Percentiles rank a stretch among this genome's conserved stretches.
phyloP scores from a whole-genome alignment of 2,113 vertebrate genomes.

The Heptranchias perlo region DNA sequence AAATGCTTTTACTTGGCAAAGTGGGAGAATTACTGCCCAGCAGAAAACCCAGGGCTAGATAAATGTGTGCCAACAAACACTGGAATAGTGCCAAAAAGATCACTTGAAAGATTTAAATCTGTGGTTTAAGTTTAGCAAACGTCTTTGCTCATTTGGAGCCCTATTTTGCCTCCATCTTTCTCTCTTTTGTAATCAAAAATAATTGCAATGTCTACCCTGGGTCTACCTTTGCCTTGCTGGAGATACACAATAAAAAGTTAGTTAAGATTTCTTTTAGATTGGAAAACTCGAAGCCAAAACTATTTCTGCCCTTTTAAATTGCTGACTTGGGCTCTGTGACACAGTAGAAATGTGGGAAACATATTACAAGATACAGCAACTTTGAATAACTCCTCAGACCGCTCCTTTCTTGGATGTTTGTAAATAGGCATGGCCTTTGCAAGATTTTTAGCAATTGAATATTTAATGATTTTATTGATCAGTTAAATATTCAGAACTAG shows the following conservation, averaged over 20 bases:
- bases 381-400: not conserved
- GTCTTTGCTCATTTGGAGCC: not conserved
- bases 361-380: not conserved
- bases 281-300: not conserved
- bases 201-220: not conserved
- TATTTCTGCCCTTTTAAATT: not conserved
- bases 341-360: not conserved
- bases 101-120: not conserved
- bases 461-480: conserved; percentile 7
- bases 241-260: not conserved
- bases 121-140: not conserved
- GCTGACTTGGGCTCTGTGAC: not conserved
- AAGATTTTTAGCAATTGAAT: not conserved
- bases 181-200: not conserved
- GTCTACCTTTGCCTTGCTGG: not conserved
- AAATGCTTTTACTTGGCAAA: not conserved
- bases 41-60: not conserved
- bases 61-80: not conserved
- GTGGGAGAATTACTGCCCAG: not conserved
- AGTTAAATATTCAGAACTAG: not conserved
- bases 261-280: not conserved
- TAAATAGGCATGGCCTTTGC: not conserved
- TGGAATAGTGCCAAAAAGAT: not conserved
- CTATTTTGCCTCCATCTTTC: not conserved
- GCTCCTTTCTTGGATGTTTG: not conserved